A percentile compares a stretch with the other conserved stretches of the same genome.
phyloP scores from a whole-genome alignment of 2,797 vertebrate genomes.

The Muscicapa comitata region DNA sequence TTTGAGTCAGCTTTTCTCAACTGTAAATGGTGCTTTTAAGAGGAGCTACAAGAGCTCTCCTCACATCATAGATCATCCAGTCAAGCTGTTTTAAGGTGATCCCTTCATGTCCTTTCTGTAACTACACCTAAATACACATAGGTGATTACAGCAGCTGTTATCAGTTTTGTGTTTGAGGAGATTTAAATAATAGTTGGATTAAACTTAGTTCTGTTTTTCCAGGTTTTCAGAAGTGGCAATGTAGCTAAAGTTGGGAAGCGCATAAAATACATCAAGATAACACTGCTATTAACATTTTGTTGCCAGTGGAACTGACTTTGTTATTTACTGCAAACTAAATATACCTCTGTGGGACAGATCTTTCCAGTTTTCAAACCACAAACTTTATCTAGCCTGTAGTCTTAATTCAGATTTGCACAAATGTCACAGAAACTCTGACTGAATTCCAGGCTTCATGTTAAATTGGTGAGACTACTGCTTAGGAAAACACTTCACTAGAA shows the following conservation, averaged over 20 bases:
- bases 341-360: not conserved
- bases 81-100: not conserved
- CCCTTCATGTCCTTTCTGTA: not conserved
- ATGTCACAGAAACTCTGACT: not conserved
- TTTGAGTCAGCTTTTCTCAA: not conserved
- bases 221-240: not conserved
- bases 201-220: not conserved
- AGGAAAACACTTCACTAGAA: not conserved
- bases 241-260: not conserved
- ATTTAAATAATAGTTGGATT: not conserved
- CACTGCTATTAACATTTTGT: not conserved
- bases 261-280: not conserved
- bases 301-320: not conserved
- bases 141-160: not conserved
- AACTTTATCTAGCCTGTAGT: not conserved
- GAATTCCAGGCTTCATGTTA: not conserved
- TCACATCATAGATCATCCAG: not conserved
- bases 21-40: not conserved
- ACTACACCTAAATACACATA: not conserved
- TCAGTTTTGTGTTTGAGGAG: not conserved
- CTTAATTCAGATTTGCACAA: not conserved
- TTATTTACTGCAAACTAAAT: not conserved
- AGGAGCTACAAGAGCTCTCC: not conserved
- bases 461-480: not conserved
- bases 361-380: not conserved